Conservation (phyloP, 2,888 invertebrate species). For the Chrysodeixis includens region DNA sequence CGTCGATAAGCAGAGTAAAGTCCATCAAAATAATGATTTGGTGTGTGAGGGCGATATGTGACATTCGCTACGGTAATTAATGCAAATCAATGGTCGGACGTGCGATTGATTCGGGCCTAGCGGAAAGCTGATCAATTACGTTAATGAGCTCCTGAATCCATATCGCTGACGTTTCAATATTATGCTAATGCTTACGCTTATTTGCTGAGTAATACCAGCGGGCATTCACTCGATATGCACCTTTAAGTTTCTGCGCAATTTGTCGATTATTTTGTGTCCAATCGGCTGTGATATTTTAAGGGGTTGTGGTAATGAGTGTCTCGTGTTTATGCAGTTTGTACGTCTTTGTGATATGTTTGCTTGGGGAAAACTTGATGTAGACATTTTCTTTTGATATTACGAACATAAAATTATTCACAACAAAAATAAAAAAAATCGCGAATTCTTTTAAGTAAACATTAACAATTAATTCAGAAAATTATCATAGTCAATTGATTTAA, state of each 20-base stretch:
- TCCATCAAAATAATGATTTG: slow-evolving; percentile 84
- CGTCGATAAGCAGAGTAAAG: slow-evolving; percentile 60
- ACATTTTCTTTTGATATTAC: neutral
- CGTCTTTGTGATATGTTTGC: slow-evolving; percentile 41
- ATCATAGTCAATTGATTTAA: no score
- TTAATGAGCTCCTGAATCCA: slow-evolving; percentile 85
- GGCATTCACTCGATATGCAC: slow-evolving; percentile 60
- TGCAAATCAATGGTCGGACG: slow-evolving; percentile 87
- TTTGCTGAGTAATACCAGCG: slow-evolving; percentile 69
- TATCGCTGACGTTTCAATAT: slow-evolving; percentile 85
- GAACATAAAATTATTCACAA: neutral
- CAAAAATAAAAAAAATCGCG: neutral
- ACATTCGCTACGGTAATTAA: slow-evolving; percentile 85
- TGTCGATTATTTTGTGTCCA: slow-evolving; percentile 62
- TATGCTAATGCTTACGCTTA: slow-evolving; percentile 83
- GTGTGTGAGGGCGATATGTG: slow-evolving; percentile 78
- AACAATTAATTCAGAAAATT: no score
- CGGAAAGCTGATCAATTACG: slow-evolving; percentile 88
- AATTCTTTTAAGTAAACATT: neutral
- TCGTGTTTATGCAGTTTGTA: slow-evolving; percentile 42
- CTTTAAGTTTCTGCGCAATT: slow-evolving; percentile 61
- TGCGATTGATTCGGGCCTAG: slow-evolving; percentile 83
- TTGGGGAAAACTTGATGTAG: slow-evolving; percentile 9
- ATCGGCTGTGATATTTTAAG: slow-evolving; percentile 61
- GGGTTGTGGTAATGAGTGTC: slow-evolving; percentile 55